Base-by-base conservation (phyloP, 2,797 vertebrate genomes). In the Otus scops region DNA sequence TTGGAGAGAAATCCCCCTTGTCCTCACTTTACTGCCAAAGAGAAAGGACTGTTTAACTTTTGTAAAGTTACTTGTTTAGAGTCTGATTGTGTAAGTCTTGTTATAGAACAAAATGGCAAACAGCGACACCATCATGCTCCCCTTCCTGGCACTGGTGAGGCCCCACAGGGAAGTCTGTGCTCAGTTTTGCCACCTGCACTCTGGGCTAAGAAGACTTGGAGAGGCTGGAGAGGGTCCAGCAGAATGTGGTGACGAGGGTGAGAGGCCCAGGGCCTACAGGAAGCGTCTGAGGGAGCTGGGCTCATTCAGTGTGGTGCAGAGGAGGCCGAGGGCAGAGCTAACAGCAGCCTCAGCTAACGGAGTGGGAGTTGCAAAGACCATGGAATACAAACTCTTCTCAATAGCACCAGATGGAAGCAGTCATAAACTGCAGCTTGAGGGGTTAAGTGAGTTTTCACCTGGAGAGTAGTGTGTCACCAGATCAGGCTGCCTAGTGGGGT, bases 391-490 rank as follows among this genome's bases (percentile, higher is more conserved):
- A 5, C 53, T 20, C 1, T 30, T 67, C 24, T 59, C 10, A 3
- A 38, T 60, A 67, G 74, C 68, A 56, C 16, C 19, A 30, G 59
- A 12, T 73, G 69, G 56, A 60, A 86, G 54, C 41, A 80, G 22
- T 56, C 36, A 26, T 50, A 60, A 86, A 53, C 21, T 57, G 47
- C 28, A 34, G 28, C 38, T 56, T 39, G 60, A 57, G 54, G 51
- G 13, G 17, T 0, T 60, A 41, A 65, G 54, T 36, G 45, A 56
- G 24, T 48, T 80, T 39, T 73, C 63, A 17, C n/a, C 27, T 28
- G 79, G 68, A 92, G 76, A 68, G 39, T 75, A 81, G 61, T 75
- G 60, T 81, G 82, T 85, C 73, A 73, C 63, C 84, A 54, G 87
- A 86, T 34, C 59, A 76, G 36, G 32, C 53, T 77, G 36, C 54